phyloP scores from a whole-genome alignment of 2,888 invertebrate species.

The Melieria omissa region DNA sequence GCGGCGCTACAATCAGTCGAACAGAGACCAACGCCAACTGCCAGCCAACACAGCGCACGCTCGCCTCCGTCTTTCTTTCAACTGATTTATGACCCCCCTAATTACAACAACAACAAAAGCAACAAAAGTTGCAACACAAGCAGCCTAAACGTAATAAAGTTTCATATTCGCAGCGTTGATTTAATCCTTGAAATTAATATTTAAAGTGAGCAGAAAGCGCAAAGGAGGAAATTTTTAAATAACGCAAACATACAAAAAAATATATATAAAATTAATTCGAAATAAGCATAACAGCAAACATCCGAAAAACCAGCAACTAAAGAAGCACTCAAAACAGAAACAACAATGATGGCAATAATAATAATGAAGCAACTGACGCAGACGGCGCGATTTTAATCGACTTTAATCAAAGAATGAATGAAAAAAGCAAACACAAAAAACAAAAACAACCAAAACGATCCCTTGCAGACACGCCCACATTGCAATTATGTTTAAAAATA shows the following conservation, averaged over 20 bases:
- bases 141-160: too few relatives aligned
- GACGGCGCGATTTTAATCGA: constrained; percentile 59
- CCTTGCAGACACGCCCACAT: constrained; percentile 54
- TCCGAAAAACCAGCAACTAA: constrained; percentile 24
- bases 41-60: background rate
- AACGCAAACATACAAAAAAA: background rate
- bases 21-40: background rate
- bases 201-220: constrained; percentile 16
- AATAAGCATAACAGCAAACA: constrained; percentile 9
- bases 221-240: background rate
- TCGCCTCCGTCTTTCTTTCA: background rate
- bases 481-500: constrained; percentile 63
- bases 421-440: constrained; percentile 41
- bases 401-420: constrained; percentile 58
- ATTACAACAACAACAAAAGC: constrained; percentile 33
- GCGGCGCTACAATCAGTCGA: background rate
- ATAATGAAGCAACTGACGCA: background rate
- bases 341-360: background rate
- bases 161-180: background rate
- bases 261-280: background rate
- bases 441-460: constrained; percentile 2
- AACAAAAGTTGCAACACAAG: background rate
- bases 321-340: constrained; percentile 37
- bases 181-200: constrained; percentile 30
- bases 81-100: constrained; percentile 30